A percentile compares a stretch with the other conserved stretches of the same genome.
These are phyloP conservation scores for Harpegnathos saltator DNA, from an alignment of 1,140 invertebrate genomes.

Conservation along the genomic window DNA sequence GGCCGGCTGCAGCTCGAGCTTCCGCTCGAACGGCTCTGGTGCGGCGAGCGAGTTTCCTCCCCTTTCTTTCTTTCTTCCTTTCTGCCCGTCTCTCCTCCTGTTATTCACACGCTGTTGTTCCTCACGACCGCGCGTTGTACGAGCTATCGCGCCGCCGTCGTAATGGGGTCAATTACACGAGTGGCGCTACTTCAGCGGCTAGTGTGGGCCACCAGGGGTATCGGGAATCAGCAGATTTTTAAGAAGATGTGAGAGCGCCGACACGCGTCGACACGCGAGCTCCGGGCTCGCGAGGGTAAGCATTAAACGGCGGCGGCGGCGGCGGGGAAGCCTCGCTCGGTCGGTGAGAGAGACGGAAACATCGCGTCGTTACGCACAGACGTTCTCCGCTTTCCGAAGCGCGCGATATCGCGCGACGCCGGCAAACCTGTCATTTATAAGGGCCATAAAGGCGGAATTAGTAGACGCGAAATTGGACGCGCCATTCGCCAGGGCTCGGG, in stretches of 20 bases:
- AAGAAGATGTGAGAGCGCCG: not conserved
- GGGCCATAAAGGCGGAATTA: slow-evolving; percentile 51
- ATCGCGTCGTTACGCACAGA: not conserved
- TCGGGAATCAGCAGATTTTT: too few species aligned
- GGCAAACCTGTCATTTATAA: slow-evolving; percentile 48
- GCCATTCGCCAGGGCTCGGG: slow-evolving; percentile 5
- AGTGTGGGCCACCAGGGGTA: too few species aligned
- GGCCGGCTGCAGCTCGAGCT: not conserved
- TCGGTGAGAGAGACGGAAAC: slow-evolving; percentile 5
- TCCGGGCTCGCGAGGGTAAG: slow-evolving; percentile 2
- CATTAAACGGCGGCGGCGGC: slow-evolving; percentile 25
- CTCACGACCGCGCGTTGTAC: slow-evolving; percentile 8
- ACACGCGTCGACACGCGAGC: slow-evolving; percentile 5
- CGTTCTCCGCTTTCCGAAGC: too few species aligned
- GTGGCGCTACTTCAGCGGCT: too few species aligned
- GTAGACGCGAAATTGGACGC: slow-evolving; percentile 42
- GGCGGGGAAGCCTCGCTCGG: not conserved
- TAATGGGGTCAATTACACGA: too few species aligned
- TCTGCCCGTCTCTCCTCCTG: not conserved
- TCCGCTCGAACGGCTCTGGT: not conserved
- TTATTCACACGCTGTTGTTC: not conserved
- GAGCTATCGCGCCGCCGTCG: not conserved
- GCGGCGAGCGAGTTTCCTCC: too few species aligned
- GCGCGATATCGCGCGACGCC: not conserved
- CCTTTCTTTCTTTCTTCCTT: not conserved